Conservation (phyloP, 2,113 vertebrate genomes). For the Oncorhynchus clarkii region DNA sequence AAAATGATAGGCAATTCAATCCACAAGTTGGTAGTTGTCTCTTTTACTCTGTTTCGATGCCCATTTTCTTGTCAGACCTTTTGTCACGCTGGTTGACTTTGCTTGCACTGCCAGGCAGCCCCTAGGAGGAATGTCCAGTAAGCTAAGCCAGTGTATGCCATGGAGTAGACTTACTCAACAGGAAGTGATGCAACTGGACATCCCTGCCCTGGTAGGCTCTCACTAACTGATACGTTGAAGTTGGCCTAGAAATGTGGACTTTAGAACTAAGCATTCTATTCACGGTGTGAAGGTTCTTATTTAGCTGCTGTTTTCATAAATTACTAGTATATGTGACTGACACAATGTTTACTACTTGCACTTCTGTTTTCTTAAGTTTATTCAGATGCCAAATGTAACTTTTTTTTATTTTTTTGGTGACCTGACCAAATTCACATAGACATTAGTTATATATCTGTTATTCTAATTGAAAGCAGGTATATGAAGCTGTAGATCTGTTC, state of each 20-base stretch:
- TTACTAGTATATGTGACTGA: not conserved
- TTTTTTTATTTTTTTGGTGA: no score
- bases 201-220: not conserved
- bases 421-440: no score
- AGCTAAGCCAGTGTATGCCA: not conserved
- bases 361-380: not conserved
- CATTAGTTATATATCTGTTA: no score
- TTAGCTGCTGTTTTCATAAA: not conserved
- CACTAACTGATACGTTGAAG: not conserved
- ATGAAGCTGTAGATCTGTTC: no score
- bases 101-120: not conserved
- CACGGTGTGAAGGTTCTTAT: no score
- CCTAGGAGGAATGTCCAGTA: not conserved
- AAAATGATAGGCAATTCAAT: not conserved
- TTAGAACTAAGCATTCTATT: not conserved
- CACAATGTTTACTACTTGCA: not conserved
- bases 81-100: not conserved
- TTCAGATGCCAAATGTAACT: not conserved
- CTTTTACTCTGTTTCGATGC: not conserved
- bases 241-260: not conserved
- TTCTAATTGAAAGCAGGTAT: no score
- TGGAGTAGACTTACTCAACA: not conserved
- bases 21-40: not conserved
- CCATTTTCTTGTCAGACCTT: not conserved
- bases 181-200: not conserved